phyloP scores from a whole-genome alignment of 2,797 vertebrate species.

The Pantherophis vulpinus region DNA sequence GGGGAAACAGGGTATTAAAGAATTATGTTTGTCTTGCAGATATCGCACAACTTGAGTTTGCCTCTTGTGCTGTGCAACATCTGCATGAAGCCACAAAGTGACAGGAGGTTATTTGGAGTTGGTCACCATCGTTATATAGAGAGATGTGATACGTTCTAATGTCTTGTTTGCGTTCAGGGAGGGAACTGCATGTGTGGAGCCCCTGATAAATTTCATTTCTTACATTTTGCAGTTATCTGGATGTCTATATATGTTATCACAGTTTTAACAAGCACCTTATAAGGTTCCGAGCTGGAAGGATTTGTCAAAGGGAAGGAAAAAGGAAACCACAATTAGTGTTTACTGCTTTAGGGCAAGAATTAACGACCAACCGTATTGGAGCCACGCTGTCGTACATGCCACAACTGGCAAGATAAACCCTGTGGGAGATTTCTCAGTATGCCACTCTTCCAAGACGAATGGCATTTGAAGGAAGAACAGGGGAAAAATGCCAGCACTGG shows the following conservation, averaged over 20 bases:
- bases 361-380: neutral
- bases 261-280: conserved; percentile 8
- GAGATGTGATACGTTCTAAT: neutral
- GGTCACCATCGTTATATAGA: neutral
- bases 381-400: neutral
- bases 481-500: neutral
- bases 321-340: conserved; percentile 5
- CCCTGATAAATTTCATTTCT: neutral
- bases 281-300: neutral
- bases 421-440: neutral
- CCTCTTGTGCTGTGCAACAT: neutral
- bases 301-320: conserved; percentile 19
- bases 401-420: conserved; percentile 13
- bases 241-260: neutral
- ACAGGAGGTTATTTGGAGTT: neutral
- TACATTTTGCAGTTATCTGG: neutral
- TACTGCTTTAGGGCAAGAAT: neutral
- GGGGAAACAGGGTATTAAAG: neutral
- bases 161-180: neutral
- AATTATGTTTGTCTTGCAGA: neutral
- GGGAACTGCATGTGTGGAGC: neutral
- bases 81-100: neutral
- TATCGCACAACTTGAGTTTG: neutral
- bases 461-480: neutral
- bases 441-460: neutral